These are phyloP conservation scores for Anadara kagoshimensis DNA, from an alignment of 1,140 invertebrate genomes.

Conservation along the genomic window DNA sequence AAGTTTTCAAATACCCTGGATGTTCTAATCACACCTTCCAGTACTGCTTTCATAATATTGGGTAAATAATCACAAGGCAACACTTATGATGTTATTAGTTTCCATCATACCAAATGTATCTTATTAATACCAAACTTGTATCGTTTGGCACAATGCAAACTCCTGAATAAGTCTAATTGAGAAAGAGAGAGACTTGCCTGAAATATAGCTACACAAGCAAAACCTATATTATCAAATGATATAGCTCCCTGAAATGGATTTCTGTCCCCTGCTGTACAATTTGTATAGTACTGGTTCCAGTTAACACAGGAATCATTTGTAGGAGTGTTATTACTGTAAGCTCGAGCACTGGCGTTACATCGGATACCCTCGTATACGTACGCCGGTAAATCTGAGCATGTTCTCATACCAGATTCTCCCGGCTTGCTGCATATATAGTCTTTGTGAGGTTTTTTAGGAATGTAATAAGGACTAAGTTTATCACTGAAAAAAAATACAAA, in stretches of 20 bases:
- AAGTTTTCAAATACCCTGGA: no score
- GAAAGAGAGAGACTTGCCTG: conserved; percentile 80
- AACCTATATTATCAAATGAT: conserved; percentile 99
- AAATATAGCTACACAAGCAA: conserved; percentile 99
- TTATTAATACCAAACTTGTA: no score
- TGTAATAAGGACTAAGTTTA: conserved; percentile 55
- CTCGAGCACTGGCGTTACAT: conserved; percentile 76
- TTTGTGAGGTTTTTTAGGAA: conserved; percentile 38
- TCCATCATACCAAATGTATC: no score
- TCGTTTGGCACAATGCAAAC: no score
- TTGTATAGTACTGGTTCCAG: conserved; percentile 99
- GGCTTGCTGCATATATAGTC: conserved; percentile 98
- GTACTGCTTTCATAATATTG: no score
- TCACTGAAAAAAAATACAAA: conserved; percentile 52
- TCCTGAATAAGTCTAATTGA: no score
- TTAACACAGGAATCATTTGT: conserved; percentile 86
- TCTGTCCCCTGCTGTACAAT: conserved; percentile 91
- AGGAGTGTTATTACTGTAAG: conserved; percentile 64
- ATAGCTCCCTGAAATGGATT: conserved; percentile 99
- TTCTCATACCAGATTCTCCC: conserved; percentile 96
- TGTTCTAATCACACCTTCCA: no score
- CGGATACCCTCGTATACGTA: conserved; percentile 81
- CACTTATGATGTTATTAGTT: no score
- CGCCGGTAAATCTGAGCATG: conserved; percentile 90
- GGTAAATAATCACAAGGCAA: no score